Base-by-base conservation (phyloP, 2,888 invertebrate genomes). In the Tanypteryx hageni region DNA sequence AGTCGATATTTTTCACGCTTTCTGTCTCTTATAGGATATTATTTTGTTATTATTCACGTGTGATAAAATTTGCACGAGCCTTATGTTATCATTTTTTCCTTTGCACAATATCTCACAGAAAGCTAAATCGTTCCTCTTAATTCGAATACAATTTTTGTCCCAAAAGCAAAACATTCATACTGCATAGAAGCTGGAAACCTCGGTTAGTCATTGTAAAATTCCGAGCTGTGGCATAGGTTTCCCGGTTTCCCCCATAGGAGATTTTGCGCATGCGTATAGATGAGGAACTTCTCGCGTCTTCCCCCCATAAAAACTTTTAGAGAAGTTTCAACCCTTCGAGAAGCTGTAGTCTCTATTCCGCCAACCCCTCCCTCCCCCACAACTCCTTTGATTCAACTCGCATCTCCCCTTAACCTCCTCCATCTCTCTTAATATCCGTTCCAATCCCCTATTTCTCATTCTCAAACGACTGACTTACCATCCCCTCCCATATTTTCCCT, bases 361-460 rank as follows among this genome's bases (percentile, higher is more conserved):
- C 56, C n/a, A 0, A 8, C 2, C 13, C 86, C 61, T 31, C 5
- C 27, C 59, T 61, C 86, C 31, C 86, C 61, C 56, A n/a, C 18
- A 44, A 31, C 59, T 68, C 89, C 89, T 68, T 89, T 68, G 89
- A 89, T 89, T 89, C 89, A 27, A 89, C 61, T 89, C 89, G 10
- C 44, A 61, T n/a, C 18, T 64, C 22, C 59, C 61, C 86, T 22
- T 22, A 14, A 56, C 89, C 11, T 64, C 68, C 64, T 64, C 31
- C 44, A 56, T 61, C 83, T 61, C 22, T 44, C 89, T 27, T 27
- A 61, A 89, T 89, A 89, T 89, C 68, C 89, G 14, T 57, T 18
- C 89, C 64, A 64, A 89, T 89, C 89, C 89, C 64, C 89, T 64
- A 89, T 89, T 89, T 89, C 89, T 89, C 89, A 89, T 89, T 89